These are phyloP conservation scores for Brachycybe producta DNA, from an alignment of 2,888 invertebrate genomes.

Conservation along the genomic window DNA sequence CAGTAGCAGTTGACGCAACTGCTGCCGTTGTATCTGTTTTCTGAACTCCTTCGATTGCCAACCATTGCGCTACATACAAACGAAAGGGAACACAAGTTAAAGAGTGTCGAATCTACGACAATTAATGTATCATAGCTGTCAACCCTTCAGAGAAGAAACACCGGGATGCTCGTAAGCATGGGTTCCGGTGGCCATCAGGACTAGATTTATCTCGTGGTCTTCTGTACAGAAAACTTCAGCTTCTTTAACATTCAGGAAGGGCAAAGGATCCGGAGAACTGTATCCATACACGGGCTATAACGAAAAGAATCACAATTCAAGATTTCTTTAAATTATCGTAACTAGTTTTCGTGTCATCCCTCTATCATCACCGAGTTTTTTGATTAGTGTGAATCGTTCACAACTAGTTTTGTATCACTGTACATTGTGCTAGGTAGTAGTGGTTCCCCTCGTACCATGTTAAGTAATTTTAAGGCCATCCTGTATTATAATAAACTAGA, in stretches of 20 bases:
- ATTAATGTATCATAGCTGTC: neutral
- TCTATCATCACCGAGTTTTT: no score
- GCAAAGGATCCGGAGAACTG: constrained; percentile 27
- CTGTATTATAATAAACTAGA: no score
- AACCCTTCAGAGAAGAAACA: constrained; percentile 30
- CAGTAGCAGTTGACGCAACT: neutral
- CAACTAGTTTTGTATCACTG: no score
- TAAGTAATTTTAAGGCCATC: no score
- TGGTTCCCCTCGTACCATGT: no score
- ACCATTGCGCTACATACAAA: constrained; percentile 31
- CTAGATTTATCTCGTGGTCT: constrained; percentile 29
- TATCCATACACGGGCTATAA: constrained; percentile 32
- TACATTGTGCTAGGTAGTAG: no score
- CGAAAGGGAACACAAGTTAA: neutral
- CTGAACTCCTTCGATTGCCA: constrained; percentile 31
- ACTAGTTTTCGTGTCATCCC: neutral
- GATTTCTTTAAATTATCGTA: neutral
- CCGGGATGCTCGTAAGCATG: constrained; percentile 28
- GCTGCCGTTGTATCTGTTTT: constrained; percentile 24
- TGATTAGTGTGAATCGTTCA: no score
- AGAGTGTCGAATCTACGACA: neutral
- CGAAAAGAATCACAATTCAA: constrained; percentile 6
- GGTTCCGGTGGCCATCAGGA: constrained; percentile 26
- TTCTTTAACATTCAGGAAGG: constrained; percentile 30
- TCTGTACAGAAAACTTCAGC: constrained; percentile 31